Conservation (phyloP, 2,888 invertebrate genomes). For the Aleiodes testaceus region DNA sequence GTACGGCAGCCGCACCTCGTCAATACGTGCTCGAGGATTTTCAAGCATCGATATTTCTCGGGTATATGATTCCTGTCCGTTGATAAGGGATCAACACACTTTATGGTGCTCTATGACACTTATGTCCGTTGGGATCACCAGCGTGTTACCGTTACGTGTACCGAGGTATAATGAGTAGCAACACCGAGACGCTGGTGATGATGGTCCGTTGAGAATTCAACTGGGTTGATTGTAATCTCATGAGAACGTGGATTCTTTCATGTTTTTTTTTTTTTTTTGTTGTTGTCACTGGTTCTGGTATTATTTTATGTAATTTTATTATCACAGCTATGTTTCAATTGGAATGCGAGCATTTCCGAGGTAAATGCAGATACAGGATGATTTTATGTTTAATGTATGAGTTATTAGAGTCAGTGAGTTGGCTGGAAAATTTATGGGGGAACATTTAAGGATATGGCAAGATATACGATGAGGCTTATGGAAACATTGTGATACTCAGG, state of each 20-base stretch:
- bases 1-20: slow-evolving; percentile 28
- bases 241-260: slow-evolving; percentile 4
- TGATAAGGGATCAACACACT: slow-evolving; percentile 32
- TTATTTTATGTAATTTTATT: not conserved
- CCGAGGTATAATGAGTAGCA: slow-evolving; percentile 21
- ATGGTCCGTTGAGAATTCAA: slow-evolving; percentile 19
- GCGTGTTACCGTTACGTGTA: slow-evolving; percentile 38
- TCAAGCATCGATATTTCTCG: slow-evolving; percentile 11
- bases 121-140: slow-evolving; percentile 31
- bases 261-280: not conserved
- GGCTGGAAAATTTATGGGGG: slow-evolving; percentile 53
- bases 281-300: not conserved
- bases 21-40: slow-evolving; percentile 45
- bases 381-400: slow-evolving; percentile 55
- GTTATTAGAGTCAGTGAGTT: slow-evolving; percentile 51
- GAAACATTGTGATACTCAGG: slow-evolving; percentile 13
- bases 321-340: no score
- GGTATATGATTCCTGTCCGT: slow-evolving; percentile 4
- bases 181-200: slow-evolving; percentile 13
- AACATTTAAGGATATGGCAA: slow-evolving; percentile 46
- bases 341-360: no score
- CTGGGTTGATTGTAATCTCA: slow-evolving; percentile 17
- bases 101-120: slow-evolving; percentile 40
- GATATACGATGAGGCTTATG: not conserved
- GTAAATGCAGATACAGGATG: slow-evolving; percentile 51